Conservation (phyloP, 2,797 vertebrate genomes). For the Hippocampus kuda region DNA sequence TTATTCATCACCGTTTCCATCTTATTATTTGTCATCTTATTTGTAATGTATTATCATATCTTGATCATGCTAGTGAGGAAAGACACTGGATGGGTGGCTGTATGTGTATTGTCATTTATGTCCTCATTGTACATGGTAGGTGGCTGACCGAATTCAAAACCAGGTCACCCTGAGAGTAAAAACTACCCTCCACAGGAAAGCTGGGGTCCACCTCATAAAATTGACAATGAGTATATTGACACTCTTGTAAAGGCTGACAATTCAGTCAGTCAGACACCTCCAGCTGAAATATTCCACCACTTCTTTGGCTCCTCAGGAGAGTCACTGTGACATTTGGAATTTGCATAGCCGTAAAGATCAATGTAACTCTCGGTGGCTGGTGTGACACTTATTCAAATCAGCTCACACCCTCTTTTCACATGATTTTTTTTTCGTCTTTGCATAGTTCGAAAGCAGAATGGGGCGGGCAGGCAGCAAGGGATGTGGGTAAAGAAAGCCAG, state of each 20-base stretch:
- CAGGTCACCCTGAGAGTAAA: background rate
- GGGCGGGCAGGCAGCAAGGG: constrained; percentile 43
- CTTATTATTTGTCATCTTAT: too few species aligned
- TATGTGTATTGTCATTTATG: too few species aligned
- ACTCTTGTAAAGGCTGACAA: constrained; percentile 20
- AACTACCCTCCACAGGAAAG: background rate
- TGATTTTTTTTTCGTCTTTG: constrained; percentile 8
- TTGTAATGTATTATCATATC: too few species aligned
- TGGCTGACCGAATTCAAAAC: too few species aligned
- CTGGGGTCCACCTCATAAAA: constrained; percentile 23
- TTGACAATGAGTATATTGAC: constrained; percentile 43
- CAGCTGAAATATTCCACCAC: constrained; percentile 36
- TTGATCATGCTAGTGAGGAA: too few species aligned
- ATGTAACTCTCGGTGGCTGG: constrained; percentile 47
- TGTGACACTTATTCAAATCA: constrained; percentile 58
- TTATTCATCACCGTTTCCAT: too few species aligned
- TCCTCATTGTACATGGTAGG: too few species aligned
- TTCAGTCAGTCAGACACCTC: constrained; percentile 34
- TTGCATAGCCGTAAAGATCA: constrained; percentile 61
- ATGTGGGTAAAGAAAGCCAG: constrained; percentile 50
- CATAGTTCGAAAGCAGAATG: constrained; percentile 42
- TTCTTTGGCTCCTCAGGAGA: constrained; percentile 41
- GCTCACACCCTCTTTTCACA: constrained; percentile 23
- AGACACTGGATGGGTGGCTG: too few species aligned
- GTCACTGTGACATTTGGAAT: constrained; percentile 50